Evolutionary conservation across 2,113 vertebrate species (phyloP).

Genomic region (Indri indri): DNA sequence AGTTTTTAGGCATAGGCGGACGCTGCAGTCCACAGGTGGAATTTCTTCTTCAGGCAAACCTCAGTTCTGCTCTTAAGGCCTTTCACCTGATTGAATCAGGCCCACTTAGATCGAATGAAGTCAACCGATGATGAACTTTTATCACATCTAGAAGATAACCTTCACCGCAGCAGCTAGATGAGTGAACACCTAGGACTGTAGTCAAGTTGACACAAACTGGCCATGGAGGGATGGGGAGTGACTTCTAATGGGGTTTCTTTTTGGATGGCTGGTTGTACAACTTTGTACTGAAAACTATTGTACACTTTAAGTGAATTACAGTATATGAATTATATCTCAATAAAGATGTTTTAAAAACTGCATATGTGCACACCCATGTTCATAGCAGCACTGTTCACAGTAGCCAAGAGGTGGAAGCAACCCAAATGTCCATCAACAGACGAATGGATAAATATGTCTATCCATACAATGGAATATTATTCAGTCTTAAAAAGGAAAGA

Average conservation of each 20-base stretch:
- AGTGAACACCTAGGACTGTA: neutral
- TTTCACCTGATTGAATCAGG: neutral
- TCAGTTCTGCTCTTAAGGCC: neutral
- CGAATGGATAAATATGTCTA: neutral
- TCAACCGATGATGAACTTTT: neutral
- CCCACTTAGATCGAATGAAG: neutral
- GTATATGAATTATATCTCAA: conserved; percentile 16
- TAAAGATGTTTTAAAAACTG: neutral
- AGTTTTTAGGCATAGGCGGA: neutral
- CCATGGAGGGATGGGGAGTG: neutral
- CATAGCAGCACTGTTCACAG: neutral
- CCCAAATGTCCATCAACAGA: neutral
- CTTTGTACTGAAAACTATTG: neutral
- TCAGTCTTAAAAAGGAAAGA: neutral
- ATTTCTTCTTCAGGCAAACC: neutral
- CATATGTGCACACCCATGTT: neutral
- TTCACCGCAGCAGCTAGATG: neutral
- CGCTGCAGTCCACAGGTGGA: neutral
- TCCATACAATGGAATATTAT: neutral
- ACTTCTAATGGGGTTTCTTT: neutral
- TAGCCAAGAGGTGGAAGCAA: neutral
- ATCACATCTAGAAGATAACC: neutral
- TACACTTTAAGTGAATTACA: conserved; percentile 7
- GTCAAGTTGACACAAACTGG: neutral
- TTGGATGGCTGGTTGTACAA: neutral